Conservation (phyloP, 2,888 invertebrate species). For the Cheilosia vernalis region DNA sequence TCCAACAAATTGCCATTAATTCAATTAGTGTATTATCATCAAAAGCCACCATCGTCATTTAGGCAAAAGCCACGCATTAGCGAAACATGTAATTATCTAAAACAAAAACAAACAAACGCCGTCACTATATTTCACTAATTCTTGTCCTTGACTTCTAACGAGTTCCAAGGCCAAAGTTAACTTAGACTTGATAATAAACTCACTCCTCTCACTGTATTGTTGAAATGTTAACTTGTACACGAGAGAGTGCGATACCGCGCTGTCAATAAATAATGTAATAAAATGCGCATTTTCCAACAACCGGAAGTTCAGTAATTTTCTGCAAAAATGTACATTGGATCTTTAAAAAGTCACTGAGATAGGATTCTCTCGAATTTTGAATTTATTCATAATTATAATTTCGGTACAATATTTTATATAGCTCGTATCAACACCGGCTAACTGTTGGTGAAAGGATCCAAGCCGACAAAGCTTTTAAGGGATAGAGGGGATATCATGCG, state of each 20-base stretch:
- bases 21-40: too few relatives aligned
- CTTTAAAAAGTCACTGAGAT: neutral
- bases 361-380: neutral
- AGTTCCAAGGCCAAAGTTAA: constrained; percentile 55
- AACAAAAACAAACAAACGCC: neutral
- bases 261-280: constrained; percentile 6
- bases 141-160: constrained; percentile 49
- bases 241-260: neutral
- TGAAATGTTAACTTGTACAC: constrained; percentile 10
- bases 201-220: constrained; percentile 23
- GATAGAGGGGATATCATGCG: constrained; percentile 52
- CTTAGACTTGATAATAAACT: constrained; percentile 27
- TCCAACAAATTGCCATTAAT: too few relatives aligned
- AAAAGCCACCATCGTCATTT: too few relatives aligned
- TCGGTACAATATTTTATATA: neutral
- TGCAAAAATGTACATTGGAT: neutral
- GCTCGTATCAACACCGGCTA: neutral
- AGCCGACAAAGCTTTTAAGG: constrained; percentile 23
- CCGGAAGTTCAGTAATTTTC: neutral
- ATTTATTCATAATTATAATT: neutral
- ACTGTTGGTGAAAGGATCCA: constrained; percentile 24
- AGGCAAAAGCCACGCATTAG: neutral
- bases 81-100: neutral
- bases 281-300: constrained; percentile 42
- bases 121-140: constrained; percentile 1